Evolutionary conservation across 2,797 vertebrate genomes (phyloP).

Genomic region (Tangara arthus): DNA sequence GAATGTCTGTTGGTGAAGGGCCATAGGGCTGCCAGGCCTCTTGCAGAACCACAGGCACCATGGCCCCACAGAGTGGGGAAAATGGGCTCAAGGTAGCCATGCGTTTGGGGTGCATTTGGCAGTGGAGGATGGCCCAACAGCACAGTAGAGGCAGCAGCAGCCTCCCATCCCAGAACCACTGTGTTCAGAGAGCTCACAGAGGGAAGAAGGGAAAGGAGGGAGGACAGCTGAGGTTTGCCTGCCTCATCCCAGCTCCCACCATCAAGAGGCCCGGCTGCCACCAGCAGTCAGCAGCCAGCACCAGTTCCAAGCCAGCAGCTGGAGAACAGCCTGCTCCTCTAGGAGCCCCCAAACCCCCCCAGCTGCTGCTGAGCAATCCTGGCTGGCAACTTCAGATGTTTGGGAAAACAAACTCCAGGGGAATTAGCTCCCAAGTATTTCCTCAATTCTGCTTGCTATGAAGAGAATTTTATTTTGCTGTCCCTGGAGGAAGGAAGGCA

Average conservation of each 20-base stretch:
- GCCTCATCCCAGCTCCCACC: not conserved
- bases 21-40: not conserved
- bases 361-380: not conserved
- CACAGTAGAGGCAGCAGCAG: not conserved
- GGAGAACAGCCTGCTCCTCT: not conserved
- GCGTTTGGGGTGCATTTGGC: not conserved
- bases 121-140: rapidly evolving
- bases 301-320: rapidly evolving
- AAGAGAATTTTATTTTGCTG: slow-evolving; percentile 49
- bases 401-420: slow-evolving; percentile 43
- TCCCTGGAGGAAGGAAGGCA: not conserved
- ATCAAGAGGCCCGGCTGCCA: not conserved
- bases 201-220: not conserved
- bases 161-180: not conserved
- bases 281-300: rapidly evolving
- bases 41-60: rapidly evolving
- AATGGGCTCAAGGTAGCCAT: not conserved
- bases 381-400: not conserved
- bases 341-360: not conserved
- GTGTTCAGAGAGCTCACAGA: rapidly evolving
- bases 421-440: slow-evolving; percentile 58
- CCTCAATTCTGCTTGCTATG: slow-evolving; percentile 46
- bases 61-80: rapidly evolving
- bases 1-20: not conserved
- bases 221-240: not conserved